Conservation (phyloP, 2,888 invertebrate genomes). For the Pristionchus exspectatus region DNA sequence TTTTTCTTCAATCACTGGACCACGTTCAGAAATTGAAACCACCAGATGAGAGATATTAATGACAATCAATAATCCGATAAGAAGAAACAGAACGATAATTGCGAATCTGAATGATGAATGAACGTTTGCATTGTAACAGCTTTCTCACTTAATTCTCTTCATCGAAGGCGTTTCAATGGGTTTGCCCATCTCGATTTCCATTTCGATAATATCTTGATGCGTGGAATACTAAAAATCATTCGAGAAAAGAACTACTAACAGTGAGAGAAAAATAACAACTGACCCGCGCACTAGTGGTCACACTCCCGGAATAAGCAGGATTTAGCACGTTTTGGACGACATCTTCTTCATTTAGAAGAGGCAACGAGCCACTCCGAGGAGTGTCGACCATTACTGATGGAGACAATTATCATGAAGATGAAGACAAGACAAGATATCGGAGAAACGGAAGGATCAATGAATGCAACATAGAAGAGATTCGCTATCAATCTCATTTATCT, state of each 20-base stretch:
- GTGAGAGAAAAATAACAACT: neutral
- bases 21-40: neutral
- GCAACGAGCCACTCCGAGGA: neutral
- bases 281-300: neutral
- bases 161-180: neutral
- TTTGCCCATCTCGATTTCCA: neutral
- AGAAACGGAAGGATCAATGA: neutral
- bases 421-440: neutral
- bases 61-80: neutral
- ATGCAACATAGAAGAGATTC: neutral
- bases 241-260: neutral
- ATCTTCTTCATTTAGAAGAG: neutral
- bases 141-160: slow-evolving; percentile 29
- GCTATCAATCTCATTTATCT: neutral
- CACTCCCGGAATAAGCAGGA: neutral
- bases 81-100: neutral
- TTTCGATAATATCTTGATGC: neutral
- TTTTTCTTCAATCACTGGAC: neutral
- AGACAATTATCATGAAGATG: neutral
- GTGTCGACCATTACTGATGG: neutral
- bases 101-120: neutral
- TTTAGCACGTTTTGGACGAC: neutral
- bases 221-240: neutral
- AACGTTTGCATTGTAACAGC: neutral
- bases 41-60: neutral